Conservation (phyloP, 2,113 vertebrate species). For the Indicator indicator region DNA sequence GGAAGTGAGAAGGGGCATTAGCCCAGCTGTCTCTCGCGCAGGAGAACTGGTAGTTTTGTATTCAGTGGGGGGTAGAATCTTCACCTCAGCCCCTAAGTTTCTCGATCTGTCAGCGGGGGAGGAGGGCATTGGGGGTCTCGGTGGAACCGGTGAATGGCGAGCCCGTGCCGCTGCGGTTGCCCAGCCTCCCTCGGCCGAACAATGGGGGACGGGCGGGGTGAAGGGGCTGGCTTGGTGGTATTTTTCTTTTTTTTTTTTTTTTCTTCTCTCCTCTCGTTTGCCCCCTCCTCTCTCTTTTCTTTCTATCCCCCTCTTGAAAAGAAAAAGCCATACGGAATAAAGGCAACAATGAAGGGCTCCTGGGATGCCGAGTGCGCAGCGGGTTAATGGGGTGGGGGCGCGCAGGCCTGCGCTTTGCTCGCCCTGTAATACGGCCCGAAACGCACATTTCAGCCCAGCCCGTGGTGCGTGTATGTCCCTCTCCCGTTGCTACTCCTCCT, state of each 20-base stretch:
- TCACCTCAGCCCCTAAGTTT: background rate
- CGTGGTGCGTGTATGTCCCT: background rate
- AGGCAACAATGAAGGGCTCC: constrained; percentile 13
- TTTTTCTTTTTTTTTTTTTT: background rate
- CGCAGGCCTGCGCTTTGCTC: background rate
- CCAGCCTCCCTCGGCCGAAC: constrained; percentile 36
- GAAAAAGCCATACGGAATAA: constrained; percentile 10
- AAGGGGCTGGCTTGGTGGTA: background rate
- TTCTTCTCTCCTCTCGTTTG: accelerated
- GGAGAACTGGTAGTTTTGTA: background rate
- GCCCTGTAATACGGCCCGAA: constrained; percentile 51
- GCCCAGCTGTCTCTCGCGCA: background rate
- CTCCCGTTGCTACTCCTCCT: background rate
- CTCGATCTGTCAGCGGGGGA: background rate
- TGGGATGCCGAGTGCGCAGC: background rate
- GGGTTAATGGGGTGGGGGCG: constrained; percentile 20
- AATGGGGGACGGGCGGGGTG: constrained; percentile 20
- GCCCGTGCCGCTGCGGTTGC: constrained; percentile 31
- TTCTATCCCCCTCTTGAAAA: background rate
- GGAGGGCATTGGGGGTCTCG: background rate
- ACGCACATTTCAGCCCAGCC: constrained; percentile 23
- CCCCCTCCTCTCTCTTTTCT: accelerated
- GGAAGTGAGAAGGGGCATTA: background rate
- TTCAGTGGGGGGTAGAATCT: background rate
- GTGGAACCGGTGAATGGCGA: background rate